Base-by-base conservation (phyloP, 23 tunicate genomes). In the Aplidium turbinatum region DNA sequence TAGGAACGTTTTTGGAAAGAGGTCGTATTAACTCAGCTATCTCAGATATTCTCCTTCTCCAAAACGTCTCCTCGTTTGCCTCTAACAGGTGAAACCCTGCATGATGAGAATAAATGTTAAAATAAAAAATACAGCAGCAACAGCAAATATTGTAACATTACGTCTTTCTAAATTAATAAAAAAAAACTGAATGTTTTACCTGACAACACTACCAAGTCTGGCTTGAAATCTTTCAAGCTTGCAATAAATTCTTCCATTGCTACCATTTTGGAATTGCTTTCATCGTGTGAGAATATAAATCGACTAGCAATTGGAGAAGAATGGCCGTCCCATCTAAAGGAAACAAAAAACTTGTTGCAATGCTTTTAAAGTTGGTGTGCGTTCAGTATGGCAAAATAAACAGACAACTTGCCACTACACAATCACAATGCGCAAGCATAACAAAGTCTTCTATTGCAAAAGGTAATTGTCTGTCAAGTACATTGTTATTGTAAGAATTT, bases 261-360 rank as follows among this genome's bases (percentile, higher is more conserved):
- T 6, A 58, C 13, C 97, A 91, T 84, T 32, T 79, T 73, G 20
- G 82, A 62, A 58, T 91, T 91, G 31, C 73, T 84, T 2, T 78
- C 33, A 51, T 91, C 97, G 57, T 91, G 97, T 0, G 97, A 91
- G 57, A 91, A 91, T 4, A 91, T 91, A 55, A 91, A 91, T n/a
- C 97, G 79, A 1, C 91, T 84, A 18, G 97, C 87, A 32, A 81
- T 81, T 11, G 97, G 97, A 13, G 84, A 72, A 21, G 34, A 38
- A 31, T 27, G 24, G 28, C 97, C 97, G 20, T 67, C 80, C 91
- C 91, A 91, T 20, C 93, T 86, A 28, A 3, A n/a, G n/a, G n/a
- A n/a, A n/a, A n/a, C n/a, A n/a, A n/a, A n/a, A n/a, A n/a, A n/a
- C n/a, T n/a, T n/a, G n/a, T n/a, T n/a, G n/a, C n/a, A n/a, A n/a